Conservation (phyloP, 2,113 vertebrate genomes). For the Hiodon tergisus region DNA sequence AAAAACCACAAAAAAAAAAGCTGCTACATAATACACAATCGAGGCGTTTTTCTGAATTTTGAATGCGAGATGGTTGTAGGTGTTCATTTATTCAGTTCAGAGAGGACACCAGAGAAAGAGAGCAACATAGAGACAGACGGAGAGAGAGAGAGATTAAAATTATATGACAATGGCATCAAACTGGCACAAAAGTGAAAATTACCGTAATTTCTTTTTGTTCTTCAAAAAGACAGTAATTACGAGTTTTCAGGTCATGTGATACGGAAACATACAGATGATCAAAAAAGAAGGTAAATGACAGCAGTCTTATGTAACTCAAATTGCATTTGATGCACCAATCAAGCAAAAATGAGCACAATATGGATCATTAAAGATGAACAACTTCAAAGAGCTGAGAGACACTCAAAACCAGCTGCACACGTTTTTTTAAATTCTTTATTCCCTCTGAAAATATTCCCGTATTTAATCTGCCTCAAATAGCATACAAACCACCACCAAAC, state of each 20-base stretch:
- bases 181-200: neutral
- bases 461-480: neutral
- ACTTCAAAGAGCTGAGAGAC: constrained; percentile 12
- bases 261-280: neutral
- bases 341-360: neutral
- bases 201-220: neutral
- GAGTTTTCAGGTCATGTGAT: neutral
- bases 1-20: neutral
- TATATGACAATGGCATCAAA: too few relatives aligned
- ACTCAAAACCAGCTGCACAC: neutral
- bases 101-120: too few relatives aligned
- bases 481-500: neutral
- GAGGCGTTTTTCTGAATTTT: neutral
- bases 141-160: too few relatives aligned
- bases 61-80: too few relatives aligned
- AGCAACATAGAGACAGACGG: too few relatives aligned
- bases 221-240: neutral
- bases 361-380: neutral
- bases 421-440: neutral
- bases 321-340: neutral
- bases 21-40: neutral
- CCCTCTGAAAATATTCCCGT: neutral
- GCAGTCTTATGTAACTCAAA: neutral
- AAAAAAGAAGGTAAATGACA: constrained; percentile 1
- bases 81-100: too few relatives aligned